These are phyloP conservation scores for Orthonychiurus folsomi DNA, from an alignment of 2,888 invertebrate genomes.

Conservation along the genomic window DNA sequence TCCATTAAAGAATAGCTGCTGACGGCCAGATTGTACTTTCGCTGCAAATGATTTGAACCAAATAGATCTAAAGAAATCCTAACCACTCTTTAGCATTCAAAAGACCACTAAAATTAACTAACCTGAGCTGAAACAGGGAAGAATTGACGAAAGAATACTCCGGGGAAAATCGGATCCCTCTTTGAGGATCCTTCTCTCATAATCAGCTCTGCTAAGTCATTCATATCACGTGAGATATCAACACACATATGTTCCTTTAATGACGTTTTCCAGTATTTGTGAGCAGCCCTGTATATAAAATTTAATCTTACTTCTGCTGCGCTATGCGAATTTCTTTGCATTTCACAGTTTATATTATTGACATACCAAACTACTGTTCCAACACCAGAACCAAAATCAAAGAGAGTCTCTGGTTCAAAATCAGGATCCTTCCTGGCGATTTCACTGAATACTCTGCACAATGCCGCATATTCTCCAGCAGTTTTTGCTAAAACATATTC, in stretches of 20 bases:
- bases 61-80: conserved; percentile 5
- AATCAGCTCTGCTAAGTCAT: conserved; percentile 65
- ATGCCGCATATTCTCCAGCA: conserved; percentile 64
- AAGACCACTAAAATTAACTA: conserved; percentile 35
- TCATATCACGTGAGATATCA: conserved; percentile 72
- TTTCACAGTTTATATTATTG: conserved; percentile 9
- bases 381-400: conserved; percentile 87
- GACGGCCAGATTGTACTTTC: conserved; percentile 68
- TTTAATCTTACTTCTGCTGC: background rate
- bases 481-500: conserved; percentile 64
- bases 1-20: conserved; percentile 75
- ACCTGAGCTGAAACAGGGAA: conserved; percentile 57
- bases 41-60: conserved; percentile 48
- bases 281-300: conserved; percentile 56
- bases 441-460: conserved; percentile 63
- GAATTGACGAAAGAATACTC: conserved; percentile 69
- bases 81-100: too few species aligned
- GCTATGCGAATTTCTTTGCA: background rate
- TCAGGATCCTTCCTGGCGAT: conserved; percentile 55
- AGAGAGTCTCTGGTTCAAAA: conserved; percentile 66
- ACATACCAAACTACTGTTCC: conserved; percentile 71
- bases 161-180: conserved; percentile 52
- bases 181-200: conserved; percentile 58
- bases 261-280: conserved; percentile 58
- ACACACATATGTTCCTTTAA: conserved; percentile 77